phyloP scores from a whole-genome alignment of 1,140 invertebrate species.

The Apis laboriosa region DNA sequence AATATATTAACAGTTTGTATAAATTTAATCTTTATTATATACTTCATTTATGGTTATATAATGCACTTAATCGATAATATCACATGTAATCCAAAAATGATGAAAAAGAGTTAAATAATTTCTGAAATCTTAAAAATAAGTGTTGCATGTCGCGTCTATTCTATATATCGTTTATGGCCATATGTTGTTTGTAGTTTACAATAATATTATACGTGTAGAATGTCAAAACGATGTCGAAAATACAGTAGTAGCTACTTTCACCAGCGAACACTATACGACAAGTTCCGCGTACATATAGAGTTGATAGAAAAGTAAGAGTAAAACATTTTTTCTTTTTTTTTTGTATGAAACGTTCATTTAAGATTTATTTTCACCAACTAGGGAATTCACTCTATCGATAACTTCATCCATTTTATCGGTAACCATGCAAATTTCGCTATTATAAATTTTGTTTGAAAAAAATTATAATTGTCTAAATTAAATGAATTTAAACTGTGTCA shows the following conservation, averaged over 20 bases:
- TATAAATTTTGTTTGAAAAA: too few species aligned
- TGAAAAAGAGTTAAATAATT: too few species aligned
- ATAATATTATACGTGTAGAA: background rate
- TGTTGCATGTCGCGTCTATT: background rate
- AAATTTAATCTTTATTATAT: too few species aligned
- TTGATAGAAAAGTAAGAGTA: slow-evolving; percentile 4
- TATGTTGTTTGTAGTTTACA: background rate
- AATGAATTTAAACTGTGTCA: background rate
- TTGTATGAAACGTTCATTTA: slow-evolving; percentile 17
- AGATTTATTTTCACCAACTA: background rate
- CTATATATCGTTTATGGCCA: background rate
- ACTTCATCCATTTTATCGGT: background rate
- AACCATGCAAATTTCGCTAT: background rate
- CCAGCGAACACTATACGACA: background rate
- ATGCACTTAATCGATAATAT: too few species aligned
- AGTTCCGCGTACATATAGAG: background rate
- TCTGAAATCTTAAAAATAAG: too few species aligned
- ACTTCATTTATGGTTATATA: too few species aligned
- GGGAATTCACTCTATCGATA: background rate
- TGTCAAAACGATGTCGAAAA: slow-evolving; percentile 22
- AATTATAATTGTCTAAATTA: background rate
- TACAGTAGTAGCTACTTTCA: slow-evolving; percentile 19
- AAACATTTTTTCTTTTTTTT: slow-evolving; percentile 66
- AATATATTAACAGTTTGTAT: too few species aligned
- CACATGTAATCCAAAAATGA: too few species aligned